Percentiles rank a stretch among this genome's conserved stretches.
Evolutionary conservation across 2,888 invertebrate species (phyloP).

Genomic region (Iphiclides podalirius): DNA sequence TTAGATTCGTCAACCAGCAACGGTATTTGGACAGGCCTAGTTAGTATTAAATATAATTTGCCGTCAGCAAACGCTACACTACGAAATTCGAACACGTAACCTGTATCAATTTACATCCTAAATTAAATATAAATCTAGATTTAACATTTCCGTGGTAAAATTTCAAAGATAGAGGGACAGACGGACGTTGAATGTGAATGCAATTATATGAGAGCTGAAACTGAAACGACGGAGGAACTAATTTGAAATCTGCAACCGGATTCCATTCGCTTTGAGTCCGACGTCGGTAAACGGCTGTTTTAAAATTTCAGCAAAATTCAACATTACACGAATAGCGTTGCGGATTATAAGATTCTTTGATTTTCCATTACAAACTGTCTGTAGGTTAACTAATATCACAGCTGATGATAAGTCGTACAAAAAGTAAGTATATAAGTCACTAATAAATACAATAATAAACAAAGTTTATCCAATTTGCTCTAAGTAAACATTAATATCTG

Average conservation of each 20-base stretch:
- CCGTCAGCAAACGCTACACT: too few relatives aligned
- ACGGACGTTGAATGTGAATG: constrained; percentile 8
- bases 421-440: too few relatives aligned
- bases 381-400: too few relatives aligned
- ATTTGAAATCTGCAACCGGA: constrained; percentile 18
- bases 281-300: constrained; percentile 1
- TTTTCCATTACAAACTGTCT: neutral
- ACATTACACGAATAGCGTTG: neutral
- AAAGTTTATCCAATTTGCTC: too few relatives aligned
- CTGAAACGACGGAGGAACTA: constrained; percentile 15
- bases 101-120: too few relatives aligned
- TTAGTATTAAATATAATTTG: too few relatives aligned
- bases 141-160: neutral
- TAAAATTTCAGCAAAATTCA: neutral
- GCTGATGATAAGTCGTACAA: too few relatives aligned
- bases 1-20: too few relatives aligned
- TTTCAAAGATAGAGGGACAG: neutral
- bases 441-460: too few relatives aligned
- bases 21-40: too few relatives aligned
- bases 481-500: too few relatives aligned
- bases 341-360: neutral
- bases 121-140: neutral
- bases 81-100: too few relatives aligned
- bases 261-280: constrained; percentile 14
- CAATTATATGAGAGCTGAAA: constrained; percentile 16